These are phyloP conservation scores for Myotis myotis DNA, from an alignment of 2,797 vertebrate species.

Conservation along the genomic window DNA sequence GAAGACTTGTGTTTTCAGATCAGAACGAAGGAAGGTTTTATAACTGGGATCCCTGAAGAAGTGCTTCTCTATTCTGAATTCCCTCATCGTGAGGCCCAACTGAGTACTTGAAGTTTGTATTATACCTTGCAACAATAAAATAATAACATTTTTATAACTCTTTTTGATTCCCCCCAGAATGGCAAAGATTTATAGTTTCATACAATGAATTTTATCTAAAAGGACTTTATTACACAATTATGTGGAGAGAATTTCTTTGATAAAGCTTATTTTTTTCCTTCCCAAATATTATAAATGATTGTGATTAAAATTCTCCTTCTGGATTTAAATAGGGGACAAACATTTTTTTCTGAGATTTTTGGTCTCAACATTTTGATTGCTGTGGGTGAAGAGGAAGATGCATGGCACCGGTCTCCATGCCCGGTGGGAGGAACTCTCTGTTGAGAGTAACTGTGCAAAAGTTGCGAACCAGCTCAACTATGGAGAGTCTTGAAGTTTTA, in stretches of 20 bases:
- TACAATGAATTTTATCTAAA: slow-evolving; percentile 36
- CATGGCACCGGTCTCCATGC: not conserved
- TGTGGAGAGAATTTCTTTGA: slow-evolving; percentile 53
- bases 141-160: not conserved
- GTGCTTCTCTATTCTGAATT: not conserved
- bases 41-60: not conserved
- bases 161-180: slow-evolving; percentile 37
- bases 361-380: slow-evolving; percentile 10
- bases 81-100: not conserved
- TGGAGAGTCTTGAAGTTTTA: slow-evolving; percentile 34
- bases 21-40: not conserved
- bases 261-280: slow-evolving; percentile 49
- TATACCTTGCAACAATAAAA: not conserved
- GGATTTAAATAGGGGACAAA: not conserved
- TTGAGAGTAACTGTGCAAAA: slow-evolving; percentile 21
- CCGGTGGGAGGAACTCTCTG: not conserved
- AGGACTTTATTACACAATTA: slow-evolving; percentile 62
- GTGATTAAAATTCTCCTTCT: slow-evolving; percentile 54
- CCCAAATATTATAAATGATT: slow-evolving; percentile 10
- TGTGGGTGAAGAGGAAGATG: not conserved
- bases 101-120: not conserved
- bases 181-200: slow-evolving; percentile 41
- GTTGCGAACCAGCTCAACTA: not conserved
- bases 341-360: not conserved
- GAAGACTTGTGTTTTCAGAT: slow-evolving; percentile 3